These are phyloP conservation scores for Nycticorax nycticorax DNA, from an alignment of 2,113 vertebrate genomes.

Conservation along the genomic window DNA sequence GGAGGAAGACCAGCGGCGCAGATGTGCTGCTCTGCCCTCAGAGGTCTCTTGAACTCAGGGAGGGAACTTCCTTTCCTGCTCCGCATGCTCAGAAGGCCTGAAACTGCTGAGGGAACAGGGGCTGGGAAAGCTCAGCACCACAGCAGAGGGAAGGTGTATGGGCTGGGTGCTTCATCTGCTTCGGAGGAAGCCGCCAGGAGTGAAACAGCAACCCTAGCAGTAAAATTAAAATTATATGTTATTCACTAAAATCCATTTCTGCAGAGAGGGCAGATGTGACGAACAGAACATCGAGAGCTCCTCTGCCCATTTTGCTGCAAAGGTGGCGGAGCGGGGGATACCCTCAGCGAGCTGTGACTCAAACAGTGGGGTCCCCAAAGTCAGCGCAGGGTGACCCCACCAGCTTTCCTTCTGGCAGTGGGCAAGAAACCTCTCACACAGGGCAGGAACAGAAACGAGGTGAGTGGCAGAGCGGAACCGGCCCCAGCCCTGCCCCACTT, in stretches of 20 bases:
- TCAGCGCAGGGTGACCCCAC: not conserved
- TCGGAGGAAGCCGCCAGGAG: not conserved
- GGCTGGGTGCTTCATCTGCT: not conserved
- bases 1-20: not conserved
- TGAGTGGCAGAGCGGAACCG: fast-evolving
- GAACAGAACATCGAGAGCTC: not conserved
- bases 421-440: not conserved
- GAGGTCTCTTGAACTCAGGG: not conserved
- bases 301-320: not conserved
- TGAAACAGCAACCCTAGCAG: not conserved
- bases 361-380: not conserved
- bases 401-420: not conserved
- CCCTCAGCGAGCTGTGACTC: not conserved
- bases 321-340: not conserved
- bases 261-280: not conserved
- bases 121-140: not conserved
- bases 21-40: not conserved
- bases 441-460: not conserved
- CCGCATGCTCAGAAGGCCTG: not conserved
- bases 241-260: not conserved
- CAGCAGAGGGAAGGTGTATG: fast-evolving
- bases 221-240: not conserved
- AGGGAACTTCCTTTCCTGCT: not conserved
- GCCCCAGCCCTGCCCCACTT: not conserved
- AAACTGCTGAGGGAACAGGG: fast-evolving